Conservation (phyloP, 1,140 invertebrate genomes). For the Anastrepha ludens region DNA sequence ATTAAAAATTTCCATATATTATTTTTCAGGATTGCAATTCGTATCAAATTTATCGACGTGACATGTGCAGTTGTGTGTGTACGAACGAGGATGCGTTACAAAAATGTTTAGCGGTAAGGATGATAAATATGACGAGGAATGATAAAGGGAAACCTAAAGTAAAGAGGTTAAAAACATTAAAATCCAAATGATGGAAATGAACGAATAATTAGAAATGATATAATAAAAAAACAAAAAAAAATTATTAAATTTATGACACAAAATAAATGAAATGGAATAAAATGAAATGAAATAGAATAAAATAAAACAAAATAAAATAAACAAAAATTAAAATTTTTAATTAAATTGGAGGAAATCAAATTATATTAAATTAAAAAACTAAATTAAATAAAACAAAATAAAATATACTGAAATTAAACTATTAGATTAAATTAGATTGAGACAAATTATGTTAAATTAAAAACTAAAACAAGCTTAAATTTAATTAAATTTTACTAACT, state of each 20-base stretch:
- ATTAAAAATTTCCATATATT: constrained; percentile 55
- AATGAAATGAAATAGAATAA: not conserved
- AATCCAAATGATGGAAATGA: not conserved
- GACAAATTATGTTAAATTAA: not conserved
- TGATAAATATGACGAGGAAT: not conserved
- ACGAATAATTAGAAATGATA: not conserved
- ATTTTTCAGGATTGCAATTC: constrained; percentile 76
- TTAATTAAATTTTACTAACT: not conserved
- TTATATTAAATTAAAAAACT: not conserved
- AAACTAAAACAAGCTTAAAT: not conserved
- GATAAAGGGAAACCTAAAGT: not conserved
- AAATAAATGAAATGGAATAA: not conserved
- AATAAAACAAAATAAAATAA: not conserved
- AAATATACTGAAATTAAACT: not conserved
- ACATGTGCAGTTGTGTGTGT: constrained; percentile 79
- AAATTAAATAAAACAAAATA: not conserved
- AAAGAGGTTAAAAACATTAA: not conserved
- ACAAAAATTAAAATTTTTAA: not conserved
- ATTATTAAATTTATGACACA: not conserved
- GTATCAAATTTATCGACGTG: constrained; percentile 77
- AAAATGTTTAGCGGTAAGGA: constrained; percentile 75
- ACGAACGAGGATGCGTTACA: constrained; percentile 78
- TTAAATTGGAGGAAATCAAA: not conserved
- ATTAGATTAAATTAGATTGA: not conserved
- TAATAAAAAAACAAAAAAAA: not conserved